Conservation (phyloP, 1,140 invertebrate genomes). For the Anthonomus grandis region DNA sequence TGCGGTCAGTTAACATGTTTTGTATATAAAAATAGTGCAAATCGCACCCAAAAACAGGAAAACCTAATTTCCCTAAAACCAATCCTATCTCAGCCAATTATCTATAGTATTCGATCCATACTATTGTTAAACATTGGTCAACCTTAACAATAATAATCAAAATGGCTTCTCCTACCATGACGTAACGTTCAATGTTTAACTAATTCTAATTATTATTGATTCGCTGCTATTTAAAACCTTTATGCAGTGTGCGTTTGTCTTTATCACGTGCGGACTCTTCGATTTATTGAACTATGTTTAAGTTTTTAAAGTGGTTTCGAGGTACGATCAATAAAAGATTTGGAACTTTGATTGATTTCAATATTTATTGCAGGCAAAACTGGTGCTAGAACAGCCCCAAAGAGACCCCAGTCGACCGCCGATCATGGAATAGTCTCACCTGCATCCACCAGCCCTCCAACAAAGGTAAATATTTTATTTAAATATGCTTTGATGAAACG, state of each 20-base stretch:
- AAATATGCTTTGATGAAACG: neutral
- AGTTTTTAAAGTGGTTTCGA: neutral
- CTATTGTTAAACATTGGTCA: conserved; percentile 13
- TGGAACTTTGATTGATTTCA: neutral
- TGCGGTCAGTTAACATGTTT: too few relatives aligned
- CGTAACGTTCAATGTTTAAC: conserved; percentile 11
- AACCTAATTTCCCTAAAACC: neutral
- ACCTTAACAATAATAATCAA: conserved; percentile 14
- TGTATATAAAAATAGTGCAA: too few relatives aligned
- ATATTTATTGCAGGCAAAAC: conserved; percentile 52
- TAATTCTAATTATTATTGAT: neutral
- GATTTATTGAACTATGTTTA: too few relatives aligned
- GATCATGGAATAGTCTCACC: conserved; percentile 52
- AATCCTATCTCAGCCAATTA: neutral
- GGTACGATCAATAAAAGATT: neutral
- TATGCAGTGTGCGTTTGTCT: neutral
- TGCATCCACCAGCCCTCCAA: conserved; percentile 52
- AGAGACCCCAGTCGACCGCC: conserved; percentile 52
- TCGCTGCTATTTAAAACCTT: too few relatives aligned
- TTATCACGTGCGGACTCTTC: neutral
- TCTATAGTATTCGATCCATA: too few relatives aligned
- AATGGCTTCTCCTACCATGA: neutral
- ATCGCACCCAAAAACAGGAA: neutral
- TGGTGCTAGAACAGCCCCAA: conserved; percentile 51
- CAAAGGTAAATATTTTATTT: conserved; percentile 57